phyloP scores from a whole-genome alignment of 1,140 invertebrate genomes.

The Sycophila sp. region DNA sequence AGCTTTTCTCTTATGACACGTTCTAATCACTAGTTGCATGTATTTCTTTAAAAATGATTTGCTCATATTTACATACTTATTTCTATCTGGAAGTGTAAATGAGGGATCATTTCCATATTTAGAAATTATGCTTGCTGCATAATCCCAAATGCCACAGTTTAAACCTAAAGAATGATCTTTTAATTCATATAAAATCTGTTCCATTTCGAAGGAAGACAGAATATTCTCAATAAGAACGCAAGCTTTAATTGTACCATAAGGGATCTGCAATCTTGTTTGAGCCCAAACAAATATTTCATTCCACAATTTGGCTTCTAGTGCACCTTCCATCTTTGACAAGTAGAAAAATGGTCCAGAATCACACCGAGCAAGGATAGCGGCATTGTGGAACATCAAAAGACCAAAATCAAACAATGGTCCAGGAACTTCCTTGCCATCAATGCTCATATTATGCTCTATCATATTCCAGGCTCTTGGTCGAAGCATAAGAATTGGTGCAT shows the following conservation, averaged over 20 bases:
- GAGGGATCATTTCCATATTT: conserved; percentile 70
- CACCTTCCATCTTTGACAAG: conserved; percentile 75
- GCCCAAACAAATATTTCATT: conserved; percentile 79
- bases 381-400: conserved; percentile 76
- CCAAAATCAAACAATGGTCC: conserved; percentile 78
- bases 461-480: conserved; percentile 81
- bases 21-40: conserved; percentile 71
- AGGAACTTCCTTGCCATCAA: conserved; percentile 74
- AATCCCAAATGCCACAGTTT: conserved; percentile 83
- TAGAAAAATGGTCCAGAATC: conserved; percentile 75
- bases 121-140: conserved; percentile 76
- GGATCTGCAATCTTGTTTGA: conserved; percentile 69
- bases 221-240: conserved; percentile 81
- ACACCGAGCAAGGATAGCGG: conserved; percentile 63
- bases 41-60: conserved; percentile 73
- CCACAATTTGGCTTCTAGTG: conserved; percentile 74
- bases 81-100: conserved; percentile 76
- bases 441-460: conserved; percentile 76
- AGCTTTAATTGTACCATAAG: conserved; percentile 74
- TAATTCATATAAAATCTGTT: conserved; percentile 76
- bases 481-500: conserved; percentile 73
- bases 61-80: conserved; percentile 75
- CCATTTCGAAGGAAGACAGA: conserved; percentile 75
- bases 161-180: conserved; percentile 76
- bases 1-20: conserved; percentile 72